Percentiles rank a stretch among this genome's conserved stretches.
Evolutionary conservation across 2,797 vertebrate species (phyloP).

Genomic region (Acipenser ruthenus): DNA sequence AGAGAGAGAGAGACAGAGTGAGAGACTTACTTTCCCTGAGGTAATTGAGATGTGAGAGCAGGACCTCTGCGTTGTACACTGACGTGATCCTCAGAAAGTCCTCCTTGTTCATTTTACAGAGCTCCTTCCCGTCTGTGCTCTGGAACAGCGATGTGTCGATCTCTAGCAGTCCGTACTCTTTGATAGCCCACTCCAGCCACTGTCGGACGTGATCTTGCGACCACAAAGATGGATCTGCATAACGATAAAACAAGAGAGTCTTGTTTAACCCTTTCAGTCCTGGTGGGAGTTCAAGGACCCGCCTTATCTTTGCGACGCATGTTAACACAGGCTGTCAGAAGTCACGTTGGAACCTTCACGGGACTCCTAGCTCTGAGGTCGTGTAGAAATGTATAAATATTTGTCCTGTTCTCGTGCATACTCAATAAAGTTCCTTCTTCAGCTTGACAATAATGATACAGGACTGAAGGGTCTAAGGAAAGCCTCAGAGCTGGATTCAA

Average conservation of each 20-base stretch:
- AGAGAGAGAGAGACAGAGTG: no score
- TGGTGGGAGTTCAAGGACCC: background rate
- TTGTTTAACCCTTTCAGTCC: no score
- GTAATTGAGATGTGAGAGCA: conserved; percentile 98
- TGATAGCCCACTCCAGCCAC: conserved; percentile 98
- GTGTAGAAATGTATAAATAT: no score
- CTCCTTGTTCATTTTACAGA: conserved; percentile 97
- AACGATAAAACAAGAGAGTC: background rate
- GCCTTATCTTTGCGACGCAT: background rate
- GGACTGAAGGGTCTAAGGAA: no score
- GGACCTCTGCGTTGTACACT: conserved; percentile 89
- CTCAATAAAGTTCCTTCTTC: no score
- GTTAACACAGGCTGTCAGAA: no score
- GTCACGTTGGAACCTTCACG: no score
- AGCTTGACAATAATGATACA: no score
- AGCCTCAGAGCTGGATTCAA: no score
- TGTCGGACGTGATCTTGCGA: conserved; percentile 93
- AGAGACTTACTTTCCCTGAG: conserved; percentile 98
- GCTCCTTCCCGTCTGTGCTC: conserved; percentile 90
- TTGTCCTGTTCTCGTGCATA: no score
- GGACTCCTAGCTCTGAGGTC: no score
- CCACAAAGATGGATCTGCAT: conserved; percentile 87
- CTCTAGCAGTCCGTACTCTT: conserved; percentile 88
- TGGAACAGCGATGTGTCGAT: conserved; percentile 90
- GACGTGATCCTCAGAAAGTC: conserved; percentile 90